These are phyloP conservation scores for Ophthalmolycus amberensis DNA, from an alignment of 2,113 vertebrate genomes.

Conservation along the genomic window DNA sequence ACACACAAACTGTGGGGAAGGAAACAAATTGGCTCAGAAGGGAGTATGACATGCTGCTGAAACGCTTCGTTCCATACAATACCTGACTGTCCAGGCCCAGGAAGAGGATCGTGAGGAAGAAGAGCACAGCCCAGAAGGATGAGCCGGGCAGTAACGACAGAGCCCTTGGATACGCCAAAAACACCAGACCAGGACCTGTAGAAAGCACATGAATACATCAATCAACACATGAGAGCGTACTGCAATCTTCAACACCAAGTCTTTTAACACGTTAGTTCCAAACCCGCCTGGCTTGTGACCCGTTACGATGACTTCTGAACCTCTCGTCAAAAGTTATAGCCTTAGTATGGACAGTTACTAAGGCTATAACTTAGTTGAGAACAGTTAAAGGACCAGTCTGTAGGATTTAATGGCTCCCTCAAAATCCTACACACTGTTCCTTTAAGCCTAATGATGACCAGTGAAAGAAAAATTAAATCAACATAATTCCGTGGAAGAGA, in stretches of 20 bases:
- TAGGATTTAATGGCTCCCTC: too few relatives aligned
- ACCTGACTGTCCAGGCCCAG: slow-evolving; percentile 93
- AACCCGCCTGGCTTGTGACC: neutral
- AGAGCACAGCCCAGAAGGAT: slow-evolving; percentile 92
- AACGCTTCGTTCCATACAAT: neutral
- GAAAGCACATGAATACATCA: neutral
- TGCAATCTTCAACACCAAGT: neutral
- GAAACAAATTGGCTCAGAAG: neutral
- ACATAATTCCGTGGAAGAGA: neutral
- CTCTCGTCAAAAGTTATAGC: too few relatives aligned
- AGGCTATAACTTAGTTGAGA: too few relatives aligned
- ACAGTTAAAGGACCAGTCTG: too few relatives aligned
- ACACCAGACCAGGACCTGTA: slow-evolving; percentile 90
- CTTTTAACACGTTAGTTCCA: neutral
- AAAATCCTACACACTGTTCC: too few relatives aligned
- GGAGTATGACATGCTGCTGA: neutral
- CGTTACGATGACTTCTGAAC: too few relatives aligned
- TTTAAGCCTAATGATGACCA: neutral
- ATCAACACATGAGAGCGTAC: neutral
- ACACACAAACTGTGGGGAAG: slow-evolving; percentile 88
- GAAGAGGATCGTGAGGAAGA: slow-evolving; percentile 95
- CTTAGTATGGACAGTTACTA: too few relatives aligned
- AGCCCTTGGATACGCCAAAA: slow-evolving; percentile 89
- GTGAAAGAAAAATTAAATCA: neutral
- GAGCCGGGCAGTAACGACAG: slow-evolving; percentile 89